A percentile compares a stretch with the other conserved stretches of the same genome.
Evolutionary conservation across 2,113 vertebrate genomes (phyloP).

Genomic region (Coturnix japonica): DNA sequence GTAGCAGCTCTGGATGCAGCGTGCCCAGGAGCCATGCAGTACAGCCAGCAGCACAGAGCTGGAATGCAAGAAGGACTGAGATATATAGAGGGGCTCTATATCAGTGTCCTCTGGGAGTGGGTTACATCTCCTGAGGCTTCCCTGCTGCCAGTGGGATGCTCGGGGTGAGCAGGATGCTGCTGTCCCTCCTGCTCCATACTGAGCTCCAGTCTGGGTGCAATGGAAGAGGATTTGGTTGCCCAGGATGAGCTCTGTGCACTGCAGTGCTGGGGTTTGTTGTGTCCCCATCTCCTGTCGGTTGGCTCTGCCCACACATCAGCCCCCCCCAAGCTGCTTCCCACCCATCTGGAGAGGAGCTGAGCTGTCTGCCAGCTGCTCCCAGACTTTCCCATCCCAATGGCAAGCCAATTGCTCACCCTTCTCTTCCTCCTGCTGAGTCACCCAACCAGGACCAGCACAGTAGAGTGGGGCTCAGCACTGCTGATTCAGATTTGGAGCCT

Average conservation of each 20-base stretch:
- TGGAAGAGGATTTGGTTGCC: background rate
- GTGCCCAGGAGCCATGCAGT: fast-evolving
- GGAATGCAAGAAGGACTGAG: fast-evolving
- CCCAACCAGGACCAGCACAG: fast-evolving
- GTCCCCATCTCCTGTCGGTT: background rate
- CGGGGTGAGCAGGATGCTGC: background rate
- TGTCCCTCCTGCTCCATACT: background rate
- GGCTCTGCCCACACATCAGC: background rate
- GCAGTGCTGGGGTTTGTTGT: background rate
- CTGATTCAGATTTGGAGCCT: background rate
- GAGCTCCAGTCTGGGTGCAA: background rate
- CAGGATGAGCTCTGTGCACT: background rate
- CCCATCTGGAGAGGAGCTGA: background rate
- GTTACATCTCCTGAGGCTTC: background rate
- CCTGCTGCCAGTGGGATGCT: background rate
- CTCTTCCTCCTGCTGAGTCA: background rate
- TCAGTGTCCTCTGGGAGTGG: fast-evolving
- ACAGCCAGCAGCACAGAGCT: fast-evolving
- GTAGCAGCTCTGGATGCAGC: fast-evolving
- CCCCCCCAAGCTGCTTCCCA: background rate
- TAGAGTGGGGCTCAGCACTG: background rate
- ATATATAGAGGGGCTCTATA: background rate
- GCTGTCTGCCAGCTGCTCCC: fast-evolving
- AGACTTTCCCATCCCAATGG: background rate
- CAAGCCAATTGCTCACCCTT: fast-evolving